phyloP scores from a whole-genome alignment of 2,888 invertebrate genomes.

The Augiades crinisus region DNA sequence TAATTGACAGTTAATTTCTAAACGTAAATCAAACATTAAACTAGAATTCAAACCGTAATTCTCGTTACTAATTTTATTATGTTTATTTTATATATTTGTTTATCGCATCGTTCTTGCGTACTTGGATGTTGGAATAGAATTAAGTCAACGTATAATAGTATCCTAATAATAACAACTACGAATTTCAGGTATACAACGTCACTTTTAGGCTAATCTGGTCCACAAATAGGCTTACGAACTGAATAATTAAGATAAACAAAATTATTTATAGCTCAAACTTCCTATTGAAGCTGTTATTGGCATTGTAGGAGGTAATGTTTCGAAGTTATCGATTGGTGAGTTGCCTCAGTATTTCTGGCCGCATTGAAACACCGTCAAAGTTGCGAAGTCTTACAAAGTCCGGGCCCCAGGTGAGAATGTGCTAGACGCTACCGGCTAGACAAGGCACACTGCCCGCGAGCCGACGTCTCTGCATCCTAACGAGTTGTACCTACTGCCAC shows the following conservation, averaged over 20 bases:
- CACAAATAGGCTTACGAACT: background rate
- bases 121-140: too few species aligned
- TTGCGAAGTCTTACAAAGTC: conserved; percentile 76
- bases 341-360: conserved; percentile 60
- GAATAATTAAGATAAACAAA: background rate
- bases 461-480: conserved; percentile 40
- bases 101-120: too few species aligned
- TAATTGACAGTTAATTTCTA: too few species aligned
- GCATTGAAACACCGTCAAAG: conserved; percentile 63
- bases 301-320: conserved; percentile 40
- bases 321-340: conserved; percentile 55
- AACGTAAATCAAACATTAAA: too few species aligned
- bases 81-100: too few species aligned
- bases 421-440: conserved; percentile 78
- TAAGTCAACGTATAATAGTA: too few species aligned
- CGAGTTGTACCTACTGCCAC: conserved; percentile 1
- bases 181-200: too few species aligned
- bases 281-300: conserved; percentile 17
- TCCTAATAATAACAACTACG: too few species aligned
- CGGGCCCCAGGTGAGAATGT: conserved; percentile 78
- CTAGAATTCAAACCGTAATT: too few species aligned
- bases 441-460: conserved; percentile 58
- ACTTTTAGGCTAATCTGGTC: too few species aligned
- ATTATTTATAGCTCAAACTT: conserved; percentile 1
- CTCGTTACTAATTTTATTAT: too few species aligned